Evolutionary conservation across 23 tunicate genomes (phyloP).

Genomic region (Corella eumyota): DNA sequence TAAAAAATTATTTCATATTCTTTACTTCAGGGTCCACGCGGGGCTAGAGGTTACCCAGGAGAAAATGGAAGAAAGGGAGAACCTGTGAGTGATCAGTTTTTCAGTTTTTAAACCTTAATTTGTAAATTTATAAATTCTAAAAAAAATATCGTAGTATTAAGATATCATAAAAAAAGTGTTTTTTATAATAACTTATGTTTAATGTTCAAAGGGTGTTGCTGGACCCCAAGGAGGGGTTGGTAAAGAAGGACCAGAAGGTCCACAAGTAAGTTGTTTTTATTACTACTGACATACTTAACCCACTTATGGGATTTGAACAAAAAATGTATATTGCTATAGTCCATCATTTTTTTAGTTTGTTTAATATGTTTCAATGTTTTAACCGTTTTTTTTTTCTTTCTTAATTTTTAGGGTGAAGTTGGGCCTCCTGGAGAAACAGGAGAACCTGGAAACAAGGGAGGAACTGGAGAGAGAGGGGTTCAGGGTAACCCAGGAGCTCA

Average conservation of each 20-base stretch:
- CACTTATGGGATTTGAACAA: too few relatives aligned
- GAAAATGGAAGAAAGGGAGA: constrained; percentile 79
- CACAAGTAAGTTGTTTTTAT: too few relatives aligned
- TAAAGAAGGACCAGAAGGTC: too few relatives aligned
- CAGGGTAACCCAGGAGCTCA: constrained; percentile 57
- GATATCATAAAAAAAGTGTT: too few relatives aligned
- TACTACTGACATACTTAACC: too few relatives aligned
- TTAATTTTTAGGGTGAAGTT: constrained; percentile 44
- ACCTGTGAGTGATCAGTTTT: constrained; percentile 12
- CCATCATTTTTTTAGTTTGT: too few relatives aligned
- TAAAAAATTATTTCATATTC: not conserved
- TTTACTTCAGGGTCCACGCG: constrained; percentile 66
- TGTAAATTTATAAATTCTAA: not conserved
- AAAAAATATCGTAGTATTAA: not conserved
- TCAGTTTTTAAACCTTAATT: not conserved
- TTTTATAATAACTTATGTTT: too few relatives aligned
- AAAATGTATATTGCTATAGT: too few relatives aligned
- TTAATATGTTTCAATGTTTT: too few relatives aligned
- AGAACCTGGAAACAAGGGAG: constrained; percentile 49
- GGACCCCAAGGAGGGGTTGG: too few relatives aligned
- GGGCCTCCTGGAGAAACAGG: constrained; percentile 80
- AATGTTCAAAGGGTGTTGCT: too few relatives aligned
- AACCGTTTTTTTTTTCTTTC: too few relatives aligned
- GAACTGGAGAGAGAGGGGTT: constrained; percentile 40
- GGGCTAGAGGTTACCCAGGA: constrained; percentile 68